phyloP scores from a whole-genome alignment of 1,140 invertebrate species.

The Drosophila obscura region DNA sequence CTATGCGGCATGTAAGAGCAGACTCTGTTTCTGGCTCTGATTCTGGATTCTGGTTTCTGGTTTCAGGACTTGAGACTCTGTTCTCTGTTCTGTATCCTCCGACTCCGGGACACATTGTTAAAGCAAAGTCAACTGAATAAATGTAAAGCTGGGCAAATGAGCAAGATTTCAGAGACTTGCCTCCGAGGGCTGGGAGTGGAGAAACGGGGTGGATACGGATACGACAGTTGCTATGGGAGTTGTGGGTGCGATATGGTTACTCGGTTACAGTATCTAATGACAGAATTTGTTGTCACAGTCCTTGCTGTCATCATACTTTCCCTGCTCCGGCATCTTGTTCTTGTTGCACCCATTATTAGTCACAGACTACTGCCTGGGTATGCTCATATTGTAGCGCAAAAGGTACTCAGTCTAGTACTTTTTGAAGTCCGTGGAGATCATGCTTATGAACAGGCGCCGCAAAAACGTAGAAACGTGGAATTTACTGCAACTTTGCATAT shows the following conservation, averaged over 20 bases:
- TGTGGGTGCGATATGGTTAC: slow-evolving; percentile 38
- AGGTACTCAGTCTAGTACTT: no score
- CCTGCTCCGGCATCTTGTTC: slow-evolving; percentile 23
- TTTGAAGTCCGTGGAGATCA: no score
- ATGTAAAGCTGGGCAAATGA: slow-evolving; percentile 76
- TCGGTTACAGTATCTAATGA: slow-evolving; percentile 74
- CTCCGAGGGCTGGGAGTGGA: no score
- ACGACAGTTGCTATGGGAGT: slow-evolving; percentile 1
- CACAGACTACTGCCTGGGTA: no score
- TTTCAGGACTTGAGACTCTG: not conserved
- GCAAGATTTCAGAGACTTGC: slow-evolving; percentile 19
- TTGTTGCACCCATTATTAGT: not conserved
- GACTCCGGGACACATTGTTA: slow-evolving; percentile 62
- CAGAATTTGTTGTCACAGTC: slow-evolving; percentile 67
- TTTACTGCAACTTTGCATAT: slow-evolving; percentile 20
- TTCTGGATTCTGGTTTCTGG: not conserved
- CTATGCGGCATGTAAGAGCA: slow-evolving; percentile 59
- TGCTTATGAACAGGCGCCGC: no score
- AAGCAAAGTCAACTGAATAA: slow-evolving; percentile 78
- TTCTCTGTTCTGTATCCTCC: not conserved
- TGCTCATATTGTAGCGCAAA: not conserved
- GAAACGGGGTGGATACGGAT: slow-evolving; percentile 6
- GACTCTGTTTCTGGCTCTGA: slow-evolving; percentile 8
- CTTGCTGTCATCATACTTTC: slow-evolving; percentile 75
- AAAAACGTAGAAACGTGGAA: no score